Conservation (phyloP, 2,797 vertebrate genomes). For the Lycodopsis pacificus region DNA sequence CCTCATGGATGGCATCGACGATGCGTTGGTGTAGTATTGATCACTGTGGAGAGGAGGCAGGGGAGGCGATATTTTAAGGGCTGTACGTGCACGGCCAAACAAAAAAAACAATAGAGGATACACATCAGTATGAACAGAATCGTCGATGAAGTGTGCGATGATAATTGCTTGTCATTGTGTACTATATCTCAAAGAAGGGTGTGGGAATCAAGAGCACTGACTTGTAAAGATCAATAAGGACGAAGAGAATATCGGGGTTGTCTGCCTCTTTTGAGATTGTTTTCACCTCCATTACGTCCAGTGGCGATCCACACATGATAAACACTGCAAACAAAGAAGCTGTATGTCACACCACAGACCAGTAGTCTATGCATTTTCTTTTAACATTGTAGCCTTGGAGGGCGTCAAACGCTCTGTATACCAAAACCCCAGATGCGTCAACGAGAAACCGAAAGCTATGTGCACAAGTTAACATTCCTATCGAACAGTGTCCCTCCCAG, state of each 20-base stretch:
- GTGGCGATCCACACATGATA: slow-evolving; percentile 89
- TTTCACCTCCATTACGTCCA: slow-evolving; percentile 74
- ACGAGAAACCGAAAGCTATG: neutral
- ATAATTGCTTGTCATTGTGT: neutral
- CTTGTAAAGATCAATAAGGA: slow-evolving; percentile 96
- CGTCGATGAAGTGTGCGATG: neutral
- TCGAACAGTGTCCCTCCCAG: neutral
- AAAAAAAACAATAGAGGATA: neutral
- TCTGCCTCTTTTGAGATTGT: slow-evolving; percentile 62
- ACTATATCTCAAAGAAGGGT: neutral
- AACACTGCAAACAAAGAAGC: slow-evolving; percentile 85
- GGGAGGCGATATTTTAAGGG: neutral
- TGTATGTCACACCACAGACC: neutral
- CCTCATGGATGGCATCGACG: slow-evolving; percentile 74
- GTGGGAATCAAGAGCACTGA: slow-evolving; percentile 77
- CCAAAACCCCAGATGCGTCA: neutral
- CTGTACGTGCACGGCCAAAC: neutral
- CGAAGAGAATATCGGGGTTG: slow-evolving; percentile 82
- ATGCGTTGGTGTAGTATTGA: slow-evolving; percentile 77
- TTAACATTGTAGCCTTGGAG: neutral
- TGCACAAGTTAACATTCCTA: neutral
- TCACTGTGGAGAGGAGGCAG: slow-evolving; percentile 70
- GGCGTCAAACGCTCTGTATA: neutral
- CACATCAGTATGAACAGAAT: neutral
- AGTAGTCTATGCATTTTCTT: too few species aligned